A percentile compares a stretch with the other conserved stretches of the same genome.
These are phyloP conservation scores for Pseudomyrmex cubaensis DNA, from an alignment of 1,140 invertebrate genomes.

Conservation along the genomic window DNA sequence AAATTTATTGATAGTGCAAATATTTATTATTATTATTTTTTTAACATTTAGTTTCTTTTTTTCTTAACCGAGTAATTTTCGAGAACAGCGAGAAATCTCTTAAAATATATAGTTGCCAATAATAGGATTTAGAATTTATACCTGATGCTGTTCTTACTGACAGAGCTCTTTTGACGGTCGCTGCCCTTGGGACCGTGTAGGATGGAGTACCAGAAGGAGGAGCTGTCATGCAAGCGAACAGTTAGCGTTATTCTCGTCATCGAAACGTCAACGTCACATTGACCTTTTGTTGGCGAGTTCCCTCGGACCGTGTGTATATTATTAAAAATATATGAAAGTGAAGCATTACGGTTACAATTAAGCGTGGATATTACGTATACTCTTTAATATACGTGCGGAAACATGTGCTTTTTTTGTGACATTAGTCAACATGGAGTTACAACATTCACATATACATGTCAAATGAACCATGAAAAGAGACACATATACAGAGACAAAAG, in stretches of 20 bases:
- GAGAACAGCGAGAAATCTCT: conserved; percentile 19
- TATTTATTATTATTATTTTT: background rate
- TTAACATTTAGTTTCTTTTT: background rate
- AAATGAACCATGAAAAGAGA: conserved; percentile 4
- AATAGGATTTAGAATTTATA: conserved; percentile 66
- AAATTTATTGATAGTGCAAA: background rate
- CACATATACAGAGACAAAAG: conserved; percentile 14
- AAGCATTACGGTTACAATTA: background rate
- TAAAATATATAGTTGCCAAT: conserved; percentile 60
- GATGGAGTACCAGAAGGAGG: conserved; percentile 75
- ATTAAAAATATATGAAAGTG: conserved; percentile 45
- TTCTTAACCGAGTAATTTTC: background rate
- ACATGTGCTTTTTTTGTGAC: conserved; percentile 44
- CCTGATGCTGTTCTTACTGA: conserved; percentile 77
- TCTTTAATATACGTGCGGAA: conserved; percentile 30
- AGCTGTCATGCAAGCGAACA: conserved; percentile 82
- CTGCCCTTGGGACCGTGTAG: conserved; percentile 68
- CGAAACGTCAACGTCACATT: conserved; percentile 54
- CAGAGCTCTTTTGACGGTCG: conserved; percentile 77
- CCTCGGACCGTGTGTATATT: background rate
- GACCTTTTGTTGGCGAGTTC: conserved; percentile 53
- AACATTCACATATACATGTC: conserved; percentile 34
- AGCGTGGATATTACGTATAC: background rate
- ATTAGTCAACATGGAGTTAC: conserved; percentile 37
- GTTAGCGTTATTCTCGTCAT: conserved; percentile 64